Evolutionary conservation across 2,888 invertebrate genomes (phyloP).

Genomic region (Stramonita haemastoma): DNA sequence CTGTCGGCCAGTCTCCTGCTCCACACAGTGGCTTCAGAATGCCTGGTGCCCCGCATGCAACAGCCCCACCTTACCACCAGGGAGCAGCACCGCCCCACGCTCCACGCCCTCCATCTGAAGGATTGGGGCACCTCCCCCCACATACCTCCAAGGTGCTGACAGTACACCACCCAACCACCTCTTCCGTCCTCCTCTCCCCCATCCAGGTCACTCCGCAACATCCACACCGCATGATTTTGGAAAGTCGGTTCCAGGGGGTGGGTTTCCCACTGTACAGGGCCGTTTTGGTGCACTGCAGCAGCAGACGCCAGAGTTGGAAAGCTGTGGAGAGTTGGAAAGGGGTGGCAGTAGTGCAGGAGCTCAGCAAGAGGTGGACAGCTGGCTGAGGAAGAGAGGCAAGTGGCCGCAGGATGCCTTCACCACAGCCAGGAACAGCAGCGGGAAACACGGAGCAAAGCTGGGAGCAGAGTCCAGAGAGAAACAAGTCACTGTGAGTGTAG

Average conservation of each 20-base stretch:
- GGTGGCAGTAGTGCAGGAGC: not conserved
- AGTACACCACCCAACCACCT: no score
- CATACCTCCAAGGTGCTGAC: no score
- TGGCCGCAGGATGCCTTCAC: not conserved
- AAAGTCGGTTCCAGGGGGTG: not conserved
- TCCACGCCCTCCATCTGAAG: no score
- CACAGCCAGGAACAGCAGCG: not conserved
- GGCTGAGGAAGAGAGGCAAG: constrained; percentile 19
- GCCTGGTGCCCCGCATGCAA: not conserved
- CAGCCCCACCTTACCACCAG: not conserved
- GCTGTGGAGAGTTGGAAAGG: not conserved
- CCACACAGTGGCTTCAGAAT: constrained; percentile 3
- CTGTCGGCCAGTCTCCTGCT: not conserved
- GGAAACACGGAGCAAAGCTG: not conserved
- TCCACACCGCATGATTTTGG: not conserved
- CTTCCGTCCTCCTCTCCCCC: not conserved
- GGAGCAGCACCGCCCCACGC: not conserved
- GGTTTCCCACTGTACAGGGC: not conserved
- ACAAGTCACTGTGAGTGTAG: not conserved
- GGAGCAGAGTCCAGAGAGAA: not conserved
- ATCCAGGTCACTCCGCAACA: not conserved
- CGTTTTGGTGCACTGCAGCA: not conserved
- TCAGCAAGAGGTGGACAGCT: constrained; percentile 24
- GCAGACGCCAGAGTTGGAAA: not conserved
- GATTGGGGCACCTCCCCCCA: no score